Evolutionary conservation across 2,113 vertebrate genomes (phyloP).

Genomic region (Callocephalon fimbriatum): DNA sequence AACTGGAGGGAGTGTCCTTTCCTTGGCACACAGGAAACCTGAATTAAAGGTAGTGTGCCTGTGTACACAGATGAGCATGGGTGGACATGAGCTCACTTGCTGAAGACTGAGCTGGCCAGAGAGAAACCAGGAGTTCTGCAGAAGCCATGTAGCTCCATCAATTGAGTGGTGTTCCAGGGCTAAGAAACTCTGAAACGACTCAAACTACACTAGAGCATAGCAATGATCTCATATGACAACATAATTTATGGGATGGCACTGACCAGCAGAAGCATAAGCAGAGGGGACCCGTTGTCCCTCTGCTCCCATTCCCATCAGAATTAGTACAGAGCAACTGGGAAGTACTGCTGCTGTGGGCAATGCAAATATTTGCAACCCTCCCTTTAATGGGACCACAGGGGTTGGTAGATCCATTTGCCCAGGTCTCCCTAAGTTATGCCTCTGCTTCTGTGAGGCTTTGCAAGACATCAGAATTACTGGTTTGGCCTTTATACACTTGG

Average conservation of each 20-base stretch:
- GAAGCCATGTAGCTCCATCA: not conserved
- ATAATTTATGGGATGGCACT: not conserved
- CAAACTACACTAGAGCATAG: not conserved
- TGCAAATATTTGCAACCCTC: not conserved
- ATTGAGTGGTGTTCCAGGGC: not conserved
- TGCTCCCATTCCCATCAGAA: not conserved
- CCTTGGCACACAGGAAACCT: not conserved
- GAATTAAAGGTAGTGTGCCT: not conserved
- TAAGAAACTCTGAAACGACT: not conserved
- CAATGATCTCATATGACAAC: not conserved
- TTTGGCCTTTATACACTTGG: not conserved
- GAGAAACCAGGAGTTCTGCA: not conserved
- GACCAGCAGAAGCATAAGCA: not conserved
- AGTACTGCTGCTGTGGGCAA: not conserved
- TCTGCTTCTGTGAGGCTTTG: not conserved
- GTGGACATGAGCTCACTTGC: rapidly evolving
- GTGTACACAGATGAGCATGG: rapidly evolving
- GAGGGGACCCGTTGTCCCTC: not conserved
- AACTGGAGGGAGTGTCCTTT: not conserved
- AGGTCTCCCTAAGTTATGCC: not conserved
- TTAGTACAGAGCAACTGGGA: not conserved
- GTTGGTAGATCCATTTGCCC: not conserved
- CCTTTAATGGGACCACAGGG: not conserved
- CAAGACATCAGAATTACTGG: not conserved
- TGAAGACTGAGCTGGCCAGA: not conserved